Base-by-base conservation (phyloP, 2,888 invertebrate genomes). In the Lochmaea crataegi region DNA sequence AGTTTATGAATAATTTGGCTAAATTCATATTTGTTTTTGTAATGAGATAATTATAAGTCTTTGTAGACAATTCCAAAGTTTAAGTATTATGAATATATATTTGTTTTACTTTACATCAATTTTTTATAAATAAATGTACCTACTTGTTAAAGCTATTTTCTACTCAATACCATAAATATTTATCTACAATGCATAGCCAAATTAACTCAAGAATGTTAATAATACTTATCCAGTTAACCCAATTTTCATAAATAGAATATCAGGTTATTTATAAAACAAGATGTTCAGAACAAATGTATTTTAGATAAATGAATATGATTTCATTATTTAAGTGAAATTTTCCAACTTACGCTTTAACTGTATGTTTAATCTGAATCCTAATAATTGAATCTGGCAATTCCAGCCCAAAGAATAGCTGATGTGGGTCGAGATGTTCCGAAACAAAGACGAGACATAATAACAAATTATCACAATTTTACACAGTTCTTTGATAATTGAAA, bases 221-320 rank as follows among this genome's bases (percentile, higher is more conserved):
- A 56, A 57, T 63, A 69, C 32, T 22, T 67, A 45, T 67, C 57
- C 45, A 41, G 57, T 70, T 70, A 70, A 70, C 70, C 70, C 64
- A 70, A 70, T 70, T 70, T 70, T 65, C 70, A 65, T 42, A 70
- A 70, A 70, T 70, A 70, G 70, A 70, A 14, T 53, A 38, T 22
- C 16, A 32, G 32, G 45, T 61, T 53, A 16, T 32, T 53, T 38
- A 16, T 53, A n/a, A 68, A 38, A 45, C 61, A 68, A 68, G 57
- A 51, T 58, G n/a, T 58, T 16, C 32, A 14, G 26, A 18, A 32
- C 12, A 57, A 57, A 26, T 56, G 16, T 18, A 56, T 12, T 26
- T 57, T 18, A 57, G 10, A 18, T 22, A 22, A 4, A 58, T 32
- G 16, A 2, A 7, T 12, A 45, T 38, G 14, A 1, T 14, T 38